These are phyloP conservation scores for Chitala chitala DNA, from an alignment of 2,113 vertebrate species.

Conservation along the genomic window DNA sequence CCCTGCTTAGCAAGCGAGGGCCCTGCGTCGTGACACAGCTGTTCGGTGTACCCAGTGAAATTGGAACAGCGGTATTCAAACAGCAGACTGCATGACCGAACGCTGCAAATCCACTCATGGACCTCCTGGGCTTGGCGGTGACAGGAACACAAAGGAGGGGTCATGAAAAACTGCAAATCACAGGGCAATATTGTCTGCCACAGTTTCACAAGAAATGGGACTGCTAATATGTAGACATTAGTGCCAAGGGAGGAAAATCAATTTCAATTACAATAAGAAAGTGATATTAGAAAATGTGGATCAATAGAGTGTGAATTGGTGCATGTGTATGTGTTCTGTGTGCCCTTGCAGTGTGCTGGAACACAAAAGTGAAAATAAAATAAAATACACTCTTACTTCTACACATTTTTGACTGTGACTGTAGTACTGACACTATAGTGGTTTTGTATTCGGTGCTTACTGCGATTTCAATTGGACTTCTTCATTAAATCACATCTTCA, in stretches of 20 bases:
- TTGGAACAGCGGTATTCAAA: conserved; percentile 6
- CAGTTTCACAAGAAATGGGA: background rate
- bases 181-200: background rate
- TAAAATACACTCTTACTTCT: no score
- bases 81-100: background rate
- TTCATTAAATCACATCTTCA: no score
- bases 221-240: conserved; percentile 19
- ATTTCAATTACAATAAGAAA: conserved; percentile 19
- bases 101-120: background rate
- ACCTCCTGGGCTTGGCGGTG: background rate
- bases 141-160: background rate
- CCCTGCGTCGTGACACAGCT: conserved; percentile 8
- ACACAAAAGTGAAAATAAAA: no score
- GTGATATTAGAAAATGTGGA: conserved; percentile 19
- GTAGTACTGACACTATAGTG: no score
- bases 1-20: conserved; percentile 29
- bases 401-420: no score
- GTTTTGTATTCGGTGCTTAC: no score
- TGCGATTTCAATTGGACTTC: no score
- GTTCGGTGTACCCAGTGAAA: conserved; percentile 1
- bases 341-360: background rate
- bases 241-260: conserved; percentile 3
- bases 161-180: background rate
- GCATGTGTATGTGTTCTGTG: background rate
- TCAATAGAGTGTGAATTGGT: conserved; percentile 13